Evolutionary conservation across 1,140 invertebrate genomes (phyloP), one percentile per base, ranked within the genome.

Genomic region (Aethina tumida): DNA sequence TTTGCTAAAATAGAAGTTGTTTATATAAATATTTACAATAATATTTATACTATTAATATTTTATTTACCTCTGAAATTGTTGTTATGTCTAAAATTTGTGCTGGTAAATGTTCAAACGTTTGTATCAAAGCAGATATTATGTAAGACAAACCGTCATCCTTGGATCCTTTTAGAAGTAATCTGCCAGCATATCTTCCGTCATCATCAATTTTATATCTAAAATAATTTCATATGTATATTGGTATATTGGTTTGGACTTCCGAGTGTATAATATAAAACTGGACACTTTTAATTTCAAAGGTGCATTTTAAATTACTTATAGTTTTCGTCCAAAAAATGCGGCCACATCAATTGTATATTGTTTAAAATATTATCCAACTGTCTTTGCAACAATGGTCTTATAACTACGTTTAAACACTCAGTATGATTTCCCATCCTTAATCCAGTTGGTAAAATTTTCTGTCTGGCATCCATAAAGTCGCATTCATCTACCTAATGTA

Each of bases 71-170:
- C 43, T 18, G 43, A 45, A 9, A 51, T 13, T 30, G 41, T 47
- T 2, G 74, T 66, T 18, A 87, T 64, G 60, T 85, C 83, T 24
- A 91, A 61, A 16, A 78, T 75, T 55, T 81, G 77, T 2, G 84
- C 75, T 9, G 84, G 77, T 35, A 90, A 65, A 52, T 82, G 79
- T 63, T 94, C 89, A 53, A 93, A 67, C 15, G 70, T 66, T 57
- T 88, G 79, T 10, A 93, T 64, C 7, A 94, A 43, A 14, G 85
- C 86, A 26, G 88, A 83, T 17, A 81, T 77, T 20, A 93, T 66
- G 60, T 77, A 67, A 15, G 39, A 46, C 5, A 59, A 39, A n/a
- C 56, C 56, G 59, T 80, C 68, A 52, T 69, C 51, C 53, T 68
- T 62, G 43, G 64, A 56, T 52, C 74, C 70, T 62, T 70, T 58